phyloP scores from a whole-genome alignment of 2,797 vertebrate species.

The Periophthalmus magnuspinnatus region DNA sequence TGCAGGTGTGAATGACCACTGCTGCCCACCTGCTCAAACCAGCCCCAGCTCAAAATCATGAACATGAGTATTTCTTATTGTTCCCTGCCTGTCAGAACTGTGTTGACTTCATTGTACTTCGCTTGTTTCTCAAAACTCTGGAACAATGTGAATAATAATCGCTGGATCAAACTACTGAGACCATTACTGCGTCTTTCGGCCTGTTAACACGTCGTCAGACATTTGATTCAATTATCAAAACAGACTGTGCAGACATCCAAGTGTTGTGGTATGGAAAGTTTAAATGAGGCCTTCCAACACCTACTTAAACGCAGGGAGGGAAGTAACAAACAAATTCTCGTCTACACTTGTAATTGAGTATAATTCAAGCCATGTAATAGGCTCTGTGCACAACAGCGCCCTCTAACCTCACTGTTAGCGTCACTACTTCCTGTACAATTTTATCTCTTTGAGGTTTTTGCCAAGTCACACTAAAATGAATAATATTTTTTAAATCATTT shows the following conservation, averaged over 20 bases:
- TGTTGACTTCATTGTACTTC: conserved; percentile 6
- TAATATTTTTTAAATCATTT: too few relatives aligned
- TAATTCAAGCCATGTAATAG: too few relatives aligned
- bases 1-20: conserved; percentile 29
- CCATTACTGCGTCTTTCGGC: conserved; percentile 8
- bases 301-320: not conserved
- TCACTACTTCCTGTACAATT: too few relatives aligned
- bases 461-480: too few relatives aligned
- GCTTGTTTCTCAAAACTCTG: conserved; percentile 7
- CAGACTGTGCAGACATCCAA: not conserved
- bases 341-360: too few relatives aligned
- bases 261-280: not conserved
- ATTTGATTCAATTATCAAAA: conserved; percentile 1
- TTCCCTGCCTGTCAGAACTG: not conserved
- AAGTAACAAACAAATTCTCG: not conserved
- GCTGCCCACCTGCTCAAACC: not conserved
- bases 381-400: too few relatives aligned
- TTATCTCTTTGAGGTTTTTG: too few relatives aligned
- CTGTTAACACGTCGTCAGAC: conserved; percentile 14
- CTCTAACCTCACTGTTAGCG: too few relatives aligned
- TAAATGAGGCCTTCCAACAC: not conserved
- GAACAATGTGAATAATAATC: not conserved
- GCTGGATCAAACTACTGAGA: not conserved
- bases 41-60: not conserved
- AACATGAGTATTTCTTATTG: too few relatives aligned